Conservation (phyloP, 1,140 invertebrate species). For the Oscheius sp. region DNA sequence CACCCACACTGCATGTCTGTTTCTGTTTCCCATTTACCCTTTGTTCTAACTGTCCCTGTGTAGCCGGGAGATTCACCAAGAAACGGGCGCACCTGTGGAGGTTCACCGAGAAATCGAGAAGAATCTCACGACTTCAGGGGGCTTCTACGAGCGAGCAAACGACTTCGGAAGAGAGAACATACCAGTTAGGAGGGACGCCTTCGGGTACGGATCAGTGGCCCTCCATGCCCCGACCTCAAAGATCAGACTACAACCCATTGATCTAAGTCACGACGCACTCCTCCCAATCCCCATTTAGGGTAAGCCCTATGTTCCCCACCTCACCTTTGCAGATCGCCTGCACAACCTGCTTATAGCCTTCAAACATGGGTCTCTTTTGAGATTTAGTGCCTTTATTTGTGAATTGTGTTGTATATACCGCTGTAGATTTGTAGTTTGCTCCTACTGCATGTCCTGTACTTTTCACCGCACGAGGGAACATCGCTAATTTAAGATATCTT, state of each 20-base stretch:
- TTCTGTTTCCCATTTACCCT: background rate
- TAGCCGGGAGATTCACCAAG: background rate
- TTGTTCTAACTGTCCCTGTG: background rate
- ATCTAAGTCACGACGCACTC: background rate
- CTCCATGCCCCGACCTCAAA: constrained; percentile 9
- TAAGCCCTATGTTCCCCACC: background rate
- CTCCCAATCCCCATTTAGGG: background rate
- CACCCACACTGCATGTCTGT: background rate
- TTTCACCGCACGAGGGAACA: no score
- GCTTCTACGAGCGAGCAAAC: background rate
- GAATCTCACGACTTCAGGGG: background rate
- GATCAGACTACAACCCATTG: constrained; percentile 19
- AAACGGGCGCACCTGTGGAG: background rate
- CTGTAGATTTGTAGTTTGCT: constrained; percentile 4
- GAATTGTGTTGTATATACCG: constrained; percentile 6
- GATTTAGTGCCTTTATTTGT: background rate
- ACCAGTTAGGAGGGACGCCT: constrained; percentile 9
- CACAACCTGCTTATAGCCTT: constrained; percentile 4
- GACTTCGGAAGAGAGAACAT: background rate
- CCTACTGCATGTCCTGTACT: no score
- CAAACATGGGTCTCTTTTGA: background rate
- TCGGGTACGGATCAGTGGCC: constrained; percentile 15
- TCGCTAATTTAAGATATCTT: no score
- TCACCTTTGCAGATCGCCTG: background rate
- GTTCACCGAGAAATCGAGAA: background rate